Conservation (phyloP, 2,113 vertebrate species). For the Pipra filicauda region DNA sequence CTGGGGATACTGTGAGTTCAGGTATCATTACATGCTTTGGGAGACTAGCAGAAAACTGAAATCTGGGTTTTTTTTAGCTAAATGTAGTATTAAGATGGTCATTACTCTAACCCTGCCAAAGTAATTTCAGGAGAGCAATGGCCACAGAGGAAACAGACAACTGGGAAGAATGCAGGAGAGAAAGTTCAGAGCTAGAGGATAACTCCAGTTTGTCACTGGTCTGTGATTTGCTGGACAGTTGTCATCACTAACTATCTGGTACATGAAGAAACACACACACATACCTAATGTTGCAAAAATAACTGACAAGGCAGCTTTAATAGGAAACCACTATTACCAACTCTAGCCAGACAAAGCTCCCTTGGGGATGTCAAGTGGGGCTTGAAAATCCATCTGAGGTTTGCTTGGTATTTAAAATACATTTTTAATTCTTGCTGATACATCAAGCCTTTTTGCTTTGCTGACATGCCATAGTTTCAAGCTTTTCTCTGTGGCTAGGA, state of each 20-base stretch:
- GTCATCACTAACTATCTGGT: neutral
- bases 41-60: neutral
- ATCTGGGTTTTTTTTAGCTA: neutral
- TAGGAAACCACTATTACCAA: neutral
- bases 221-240: neutral
- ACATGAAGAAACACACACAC: neutral
- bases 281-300: neutral
- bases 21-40: neutral
- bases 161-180: neutral
- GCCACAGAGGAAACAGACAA: neutral
- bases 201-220: neutral
- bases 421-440: constrained; percentile 34
- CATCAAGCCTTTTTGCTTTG: constrained; percentile 3
- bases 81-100: neutral
- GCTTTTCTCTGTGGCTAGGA: neutral
- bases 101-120: neutral
- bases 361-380: neutral
- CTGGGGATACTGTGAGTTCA: neutral
- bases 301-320: constrained; percentile 5
- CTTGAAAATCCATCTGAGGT: neutral
- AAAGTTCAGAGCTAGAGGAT: neutral
- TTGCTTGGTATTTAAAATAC: neutral
- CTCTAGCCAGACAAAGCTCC: neutral
- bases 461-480: neutral
- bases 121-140: neutral